Evolutionary conservation across 2,113 vertebrate species (phyloP).

Genomic region (Tenebrosternarchus preto): DNA sequence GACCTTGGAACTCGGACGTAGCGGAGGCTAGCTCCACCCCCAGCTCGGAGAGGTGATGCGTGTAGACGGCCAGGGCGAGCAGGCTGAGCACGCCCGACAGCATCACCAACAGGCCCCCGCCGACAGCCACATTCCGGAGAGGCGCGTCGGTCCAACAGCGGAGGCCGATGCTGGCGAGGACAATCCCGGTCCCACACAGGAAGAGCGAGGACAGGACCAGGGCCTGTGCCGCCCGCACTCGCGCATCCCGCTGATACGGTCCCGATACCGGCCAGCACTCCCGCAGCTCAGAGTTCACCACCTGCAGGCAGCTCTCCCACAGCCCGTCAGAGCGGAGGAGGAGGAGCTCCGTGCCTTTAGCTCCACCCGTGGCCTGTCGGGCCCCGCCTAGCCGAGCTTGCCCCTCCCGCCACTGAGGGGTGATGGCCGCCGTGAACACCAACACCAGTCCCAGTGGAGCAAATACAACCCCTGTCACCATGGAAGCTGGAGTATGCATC

Average conservation of each 20-base stretch:
- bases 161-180: slow-evolving; percentile 75
- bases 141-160: slow-evolving; percentile 78
- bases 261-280: slow-evolving; percentile 77
- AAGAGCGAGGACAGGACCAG: slow-evolving; percentile 74
- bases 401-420: slow-evolving; percentile 78
- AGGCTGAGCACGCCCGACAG: slow-evolving; percentile 72
- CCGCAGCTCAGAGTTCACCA: slow-evolving; percentile 73
- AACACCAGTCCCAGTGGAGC: slow-evolving; percentile 76
- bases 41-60: slow-evolving; percentile 66
- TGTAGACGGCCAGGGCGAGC: slow-evolving; percentile 70
- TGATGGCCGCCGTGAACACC: slow-evolving; percentile 78
- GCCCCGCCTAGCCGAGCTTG: slow-evolving; percentile 63
- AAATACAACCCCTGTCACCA: slow-evolving; percentile 80
- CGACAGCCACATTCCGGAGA: slow-evolving; percentile 70
- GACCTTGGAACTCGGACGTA: slow-evolving; percentile 24
- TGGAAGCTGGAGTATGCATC: slow-evolving; percentile 77
- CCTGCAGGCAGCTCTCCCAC: slow-evolving; percentile 80
- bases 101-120: slow-evolving; percentile 73
- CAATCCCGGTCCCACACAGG: slow-evolving; percentile 74
- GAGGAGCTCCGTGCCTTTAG: slow-evolving; percentile 59
- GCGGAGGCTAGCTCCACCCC: slow-evolving; percentile 54
- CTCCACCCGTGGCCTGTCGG: slow-evolving; percentile 36
- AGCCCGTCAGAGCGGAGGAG: slow-evolving; percentile 74
- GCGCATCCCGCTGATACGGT: slow-evolving; percentile 66
- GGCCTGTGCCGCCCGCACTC: slow-evolving; percentile 69